Conservation (phyloP, 2,797 vertebrate species). For the Sebastes cheni region DNA sequence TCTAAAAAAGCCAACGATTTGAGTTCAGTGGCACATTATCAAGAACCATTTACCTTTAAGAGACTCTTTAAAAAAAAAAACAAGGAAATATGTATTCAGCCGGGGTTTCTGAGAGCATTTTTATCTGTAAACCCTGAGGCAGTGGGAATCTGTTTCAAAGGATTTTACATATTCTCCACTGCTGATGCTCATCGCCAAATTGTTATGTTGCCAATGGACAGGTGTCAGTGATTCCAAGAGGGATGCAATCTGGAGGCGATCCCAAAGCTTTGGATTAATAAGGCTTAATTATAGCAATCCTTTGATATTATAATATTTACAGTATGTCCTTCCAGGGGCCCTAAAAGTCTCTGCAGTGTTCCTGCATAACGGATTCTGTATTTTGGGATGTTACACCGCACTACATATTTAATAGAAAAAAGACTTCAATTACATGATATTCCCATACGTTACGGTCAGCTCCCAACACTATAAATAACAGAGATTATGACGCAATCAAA, state of each 20-base stretch:
- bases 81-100: background rate
- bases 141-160: constrained; percentile 4
- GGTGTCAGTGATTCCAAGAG: constrained; percentile 24
- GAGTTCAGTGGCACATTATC: constrained; percentile 3
- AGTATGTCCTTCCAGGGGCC: background rate
- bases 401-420: background rate
- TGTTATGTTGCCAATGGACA: constrained; percentile 7
- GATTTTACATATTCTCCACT: background rate
- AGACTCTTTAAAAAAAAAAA: background rate
- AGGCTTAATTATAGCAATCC: constrained; percentile 13
- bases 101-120: background rate
- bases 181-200: constrained; percentile 10
- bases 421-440: background rate
- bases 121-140: constrained; percentile 8
- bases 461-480: background rate
- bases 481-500: background rate
- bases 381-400: background rate
- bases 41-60: constrained; percentile 10
- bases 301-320: constrained; percentile 12
- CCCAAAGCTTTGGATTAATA: constrained; percentile 28
- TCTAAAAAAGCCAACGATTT: background rate
- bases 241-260: constrained; percentile 17
- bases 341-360: background rate
- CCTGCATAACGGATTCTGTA: background rate
- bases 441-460: background rate